Percentiles rank a stretch among this genome's conserved stretches.
These are phyloP conservation scores for Athetis lepigone DNA, from an alignment of 2,888 invertebrate species.

Conservation along the genomic window DNA sequence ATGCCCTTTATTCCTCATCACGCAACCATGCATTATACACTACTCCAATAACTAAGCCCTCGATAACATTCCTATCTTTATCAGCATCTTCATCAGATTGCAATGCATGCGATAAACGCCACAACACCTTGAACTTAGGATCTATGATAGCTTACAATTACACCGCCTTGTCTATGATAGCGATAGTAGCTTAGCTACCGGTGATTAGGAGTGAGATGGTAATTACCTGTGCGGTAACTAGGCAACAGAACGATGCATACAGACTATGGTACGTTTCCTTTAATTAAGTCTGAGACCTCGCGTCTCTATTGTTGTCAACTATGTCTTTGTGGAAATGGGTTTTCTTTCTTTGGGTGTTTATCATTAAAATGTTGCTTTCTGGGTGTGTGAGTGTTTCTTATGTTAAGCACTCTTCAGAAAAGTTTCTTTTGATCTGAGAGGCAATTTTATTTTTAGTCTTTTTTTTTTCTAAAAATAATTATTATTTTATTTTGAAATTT, in stretches of 20 bases:
- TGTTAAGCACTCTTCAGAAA: too few species aligned
- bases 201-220: conserved; percentile 35
- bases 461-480: too few species aligned
- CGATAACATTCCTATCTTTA: neutral
- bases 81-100: neutral
- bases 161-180: conserved; percentile 25
- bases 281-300: conserved; percentile 25
- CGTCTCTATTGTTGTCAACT: conserved; percentile 7
- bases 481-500: too few species aligned
- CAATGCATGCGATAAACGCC: neutral
- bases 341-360: neutral
- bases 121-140: neutral
- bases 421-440: too few species aligned
- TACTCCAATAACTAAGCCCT: too few species aligned
- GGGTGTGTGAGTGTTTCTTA: neutral
- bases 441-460: too few species aligned
- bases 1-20: too few species aligned
- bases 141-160: conserved; percentile 9
- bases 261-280: conserved; percentile 24
- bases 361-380: neutral
- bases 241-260: conserved; percentile 26
- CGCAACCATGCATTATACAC: neutral
- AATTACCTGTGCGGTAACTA: conserved; percentile 47
- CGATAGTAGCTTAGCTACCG: conserved; percentile 19
- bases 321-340: neutral